Percentiles rank a stretch among this genome's conserved stretches.
phyloP scores from a whole-genome alignment of 2,888 invertebrate genomes.

The Lepidochrysops patricia region DNA sequence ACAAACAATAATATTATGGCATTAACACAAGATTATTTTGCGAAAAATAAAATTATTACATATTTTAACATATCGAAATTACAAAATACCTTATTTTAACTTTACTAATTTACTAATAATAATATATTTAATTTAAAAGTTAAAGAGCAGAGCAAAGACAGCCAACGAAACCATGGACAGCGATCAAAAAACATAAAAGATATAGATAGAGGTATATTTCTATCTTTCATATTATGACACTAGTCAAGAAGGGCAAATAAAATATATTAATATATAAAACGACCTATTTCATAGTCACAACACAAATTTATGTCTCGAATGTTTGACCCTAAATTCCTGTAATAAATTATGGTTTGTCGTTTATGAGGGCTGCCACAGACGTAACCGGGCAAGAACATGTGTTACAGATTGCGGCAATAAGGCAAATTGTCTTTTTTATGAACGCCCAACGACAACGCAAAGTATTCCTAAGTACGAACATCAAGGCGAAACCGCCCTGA shows the following conservation, averaged over 20 bases:
- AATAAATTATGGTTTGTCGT: conserved; percentile 73
- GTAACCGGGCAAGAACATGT: conserved; percentile 63
- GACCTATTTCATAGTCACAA: conserved; percentile 31
- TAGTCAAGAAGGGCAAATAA: background rate
- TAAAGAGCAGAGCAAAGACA: too few relatives aligned
- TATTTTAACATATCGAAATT: too few relatives aligned
- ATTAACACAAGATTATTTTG: too few relatives aligned
- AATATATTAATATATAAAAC: conserved; percentile 1
- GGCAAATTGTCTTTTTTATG: conserved; percentile 74
- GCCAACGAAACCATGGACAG: too few relatives aligned
- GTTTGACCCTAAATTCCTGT: conserved; percentile 69
- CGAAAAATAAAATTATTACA: too few relatives aligned
- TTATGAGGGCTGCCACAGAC: conserved; percentile 68
- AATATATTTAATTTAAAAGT: too few relatives aligned
- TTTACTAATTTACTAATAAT: too few relatives aligned
- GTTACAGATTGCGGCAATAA: conserved; percentile 73
- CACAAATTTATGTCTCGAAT: conserved; percentile 58
- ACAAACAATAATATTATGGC: too few relatives aligned
- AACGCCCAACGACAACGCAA: conserved; percentile 60
- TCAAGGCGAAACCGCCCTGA: conserved; percentile 32
- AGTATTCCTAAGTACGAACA: conserved; percentile 48
- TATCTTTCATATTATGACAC: background rate
- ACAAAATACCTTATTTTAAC: too few relatives aligned
- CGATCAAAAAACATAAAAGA: too few relatives aligned
- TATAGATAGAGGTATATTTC: too few relatives aligned